Conservation (phyloP, 2,888 invertebrate species). For the Dascillus cervinus region DNA sequence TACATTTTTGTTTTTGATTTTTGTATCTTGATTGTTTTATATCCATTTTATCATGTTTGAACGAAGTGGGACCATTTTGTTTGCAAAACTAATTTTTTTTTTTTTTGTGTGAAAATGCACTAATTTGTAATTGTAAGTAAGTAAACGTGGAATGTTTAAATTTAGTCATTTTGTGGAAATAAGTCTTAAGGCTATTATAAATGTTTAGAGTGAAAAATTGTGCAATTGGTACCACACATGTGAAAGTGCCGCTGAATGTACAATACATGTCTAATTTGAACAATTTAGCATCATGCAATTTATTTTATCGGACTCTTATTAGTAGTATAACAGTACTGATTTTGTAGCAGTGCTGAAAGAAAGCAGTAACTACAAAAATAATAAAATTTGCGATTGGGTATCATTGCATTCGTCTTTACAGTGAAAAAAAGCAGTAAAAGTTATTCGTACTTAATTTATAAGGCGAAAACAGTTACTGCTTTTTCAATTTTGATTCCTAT, state of each 20-base stretch:
- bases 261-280: conserved; percentile 37
- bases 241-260: conserved; percentile 37
- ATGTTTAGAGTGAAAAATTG: conserved; percentile 18
- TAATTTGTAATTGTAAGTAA: conserved; percentile 5
- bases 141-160: conserved; percentile 6
- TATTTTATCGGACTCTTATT: no score
- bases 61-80: conserved; percentile 16
- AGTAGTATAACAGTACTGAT: no score
- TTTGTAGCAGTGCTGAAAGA: no score
- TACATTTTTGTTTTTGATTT: conserved; percentile 4
- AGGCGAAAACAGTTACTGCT: no score
- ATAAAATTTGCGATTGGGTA: no score
- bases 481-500: no score
- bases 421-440: no score
- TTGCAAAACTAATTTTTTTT: conserved; percentile 6
- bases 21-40: conserved; percentile 9
- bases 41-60: conserved; percentile 8
- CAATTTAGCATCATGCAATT: conserved; percentile 23
- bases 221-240: conserved; percentile 32
- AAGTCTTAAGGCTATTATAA: conserved; percentile 2
- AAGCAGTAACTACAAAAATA: no score
- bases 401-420: no score
- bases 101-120: not conserved
- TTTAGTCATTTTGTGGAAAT: conserved; percentile 8
- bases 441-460: no score